phyloP scores from a whole-genome alignment of 2,797 vertebrate species.

The Pitangus sulphuratus region DNA sequence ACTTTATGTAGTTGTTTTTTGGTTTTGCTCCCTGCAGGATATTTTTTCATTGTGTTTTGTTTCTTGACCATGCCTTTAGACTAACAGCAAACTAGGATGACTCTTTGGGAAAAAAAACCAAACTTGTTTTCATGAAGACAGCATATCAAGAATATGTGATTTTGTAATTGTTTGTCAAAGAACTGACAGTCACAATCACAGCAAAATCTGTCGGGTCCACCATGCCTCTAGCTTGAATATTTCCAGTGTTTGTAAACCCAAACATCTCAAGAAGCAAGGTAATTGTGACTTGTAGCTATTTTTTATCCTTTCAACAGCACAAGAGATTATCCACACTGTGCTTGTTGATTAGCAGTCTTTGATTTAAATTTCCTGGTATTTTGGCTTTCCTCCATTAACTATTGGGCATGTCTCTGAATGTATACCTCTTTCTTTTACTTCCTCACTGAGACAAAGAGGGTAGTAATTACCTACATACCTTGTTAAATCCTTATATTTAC shows the following conservation, averaged over 20 bases:
- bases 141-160: neutral
- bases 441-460: neutral
- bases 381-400: neutral
- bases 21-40: neutral
- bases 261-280: neutral
- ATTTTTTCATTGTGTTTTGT: neutral
- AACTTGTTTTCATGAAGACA: neutral
- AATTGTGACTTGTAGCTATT: neutral
- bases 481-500: neutral
- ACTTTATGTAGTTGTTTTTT: neutral
- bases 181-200: neutral
- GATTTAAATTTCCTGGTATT: neutral
- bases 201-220: neutral
- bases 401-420: neutral
- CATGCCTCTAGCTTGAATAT: neutral
- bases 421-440: neutral
- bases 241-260: neutral
- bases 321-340: neutral
- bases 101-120: neutral
- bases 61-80: neutral
- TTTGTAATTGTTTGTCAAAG: neutral
- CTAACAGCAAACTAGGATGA: neutral
- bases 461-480: neutral
- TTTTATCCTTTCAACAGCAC: neutral
- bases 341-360: neutral